Conservation (phyloP, 2,888 invertebrate species). For the Phymatocera aterrima region DNA sequence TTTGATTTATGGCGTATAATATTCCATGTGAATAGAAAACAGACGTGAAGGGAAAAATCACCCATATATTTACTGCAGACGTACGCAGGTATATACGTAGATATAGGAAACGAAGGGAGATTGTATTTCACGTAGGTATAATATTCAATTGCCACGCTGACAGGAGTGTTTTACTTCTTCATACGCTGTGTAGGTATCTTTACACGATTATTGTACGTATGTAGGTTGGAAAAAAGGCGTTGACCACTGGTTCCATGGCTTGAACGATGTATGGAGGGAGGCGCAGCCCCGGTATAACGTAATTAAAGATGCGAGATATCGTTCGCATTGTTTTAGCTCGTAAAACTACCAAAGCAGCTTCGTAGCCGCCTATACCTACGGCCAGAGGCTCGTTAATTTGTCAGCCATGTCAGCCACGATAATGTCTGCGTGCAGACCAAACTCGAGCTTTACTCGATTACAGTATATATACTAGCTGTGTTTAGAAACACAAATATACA, state of each 20-base stretch:
- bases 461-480: background rate
- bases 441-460: background rate
- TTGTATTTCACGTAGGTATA: conserved; percentile 31
- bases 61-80: background rate
- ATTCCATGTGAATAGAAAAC: too few species aligned
- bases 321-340: conserved; percentile 34
- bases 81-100: background rate
- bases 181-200: too few species aligned
- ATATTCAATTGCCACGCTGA: conserved; percentile 30
- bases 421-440: background rate
- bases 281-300: too few species aligned
- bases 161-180: conserved; percentile 8
- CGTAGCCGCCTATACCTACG: background rate
- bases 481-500: conserved; percentile 29
- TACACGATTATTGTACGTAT: background rate
- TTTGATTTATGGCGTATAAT: too few species aligned
- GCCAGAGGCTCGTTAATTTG: conserved; percentile 26
- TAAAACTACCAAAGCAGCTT: conserved; percentile 1
- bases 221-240: background rate
- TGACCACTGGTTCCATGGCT: background rate
- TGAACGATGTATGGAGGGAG: conserved; percentile 35
- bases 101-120: conserved; percentile 30
- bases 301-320: conserved; percentile 37
- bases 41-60: too few species aligned
- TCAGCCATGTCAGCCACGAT: conserved; percentile 18